phyloP scores from a whole-genome alignment of 1,140 invertebrate species.

The Drosophila bifasciata region DNA sequence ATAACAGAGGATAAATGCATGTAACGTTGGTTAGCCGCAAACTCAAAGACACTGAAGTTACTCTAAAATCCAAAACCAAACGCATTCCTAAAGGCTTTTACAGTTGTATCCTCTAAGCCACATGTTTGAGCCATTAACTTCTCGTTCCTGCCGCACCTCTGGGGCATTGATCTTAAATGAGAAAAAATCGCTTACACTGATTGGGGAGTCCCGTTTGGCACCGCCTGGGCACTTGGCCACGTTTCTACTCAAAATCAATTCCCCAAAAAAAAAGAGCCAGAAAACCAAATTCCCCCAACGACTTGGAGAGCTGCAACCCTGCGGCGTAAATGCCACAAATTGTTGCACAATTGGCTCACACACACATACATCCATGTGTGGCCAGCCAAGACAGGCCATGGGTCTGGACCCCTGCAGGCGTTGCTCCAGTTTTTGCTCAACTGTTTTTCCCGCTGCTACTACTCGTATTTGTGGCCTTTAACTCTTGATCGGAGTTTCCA shows the following conservation, averaged over 20 bases:
- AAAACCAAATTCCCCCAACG: conserved; percentile 28
- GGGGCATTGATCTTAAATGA: too few relatives aligned
- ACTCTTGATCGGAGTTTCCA: too few relatives aligned
- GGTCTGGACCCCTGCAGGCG: conserved; percentile 20
- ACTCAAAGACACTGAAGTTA: conserved; percentile 3
- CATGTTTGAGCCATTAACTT: too few relatives aligned
- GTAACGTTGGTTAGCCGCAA: conserved; percentile 52
- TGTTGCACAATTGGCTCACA: conserved; percentile 59
- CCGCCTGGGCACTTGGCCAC: too few relatives aligned
- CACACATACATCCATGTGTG: conserved; percentile 20
- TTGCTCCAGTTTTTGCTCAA: conserved; percentile 34
- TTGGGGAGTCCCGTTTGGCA: too few relatives aligned
- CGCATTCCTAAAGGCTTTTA: too few relatives aligned
- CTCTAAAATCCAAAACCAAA: not conserved
- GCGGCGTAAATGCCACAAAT: conserved; percentile 64
- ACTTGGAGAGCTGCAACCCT: conserved; percentile 31
- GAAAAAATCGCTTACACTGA: too few relatives aligned
- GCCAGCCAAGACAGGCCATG: conserved; percentile 1
- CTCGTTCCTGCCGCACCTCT: too few relatives aligned
- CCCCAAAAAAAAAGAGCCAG: not conserved
- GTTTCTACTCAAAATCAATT: too few relatives aligned
- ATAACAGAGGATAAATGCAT: conserved; percentile 8
- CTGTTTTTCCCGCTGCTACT: conserved; percentile 20
- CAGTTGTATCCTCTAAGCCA: too few relatives aligned
- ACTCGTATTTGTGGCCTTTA: conserved; percentile 17